Evolutionary conservation across 2,797 vertebrate genomes (phyloP), one percentile per base, ranked within the genome.

Genomic region (Semaprochilodus insignis): DNA sequence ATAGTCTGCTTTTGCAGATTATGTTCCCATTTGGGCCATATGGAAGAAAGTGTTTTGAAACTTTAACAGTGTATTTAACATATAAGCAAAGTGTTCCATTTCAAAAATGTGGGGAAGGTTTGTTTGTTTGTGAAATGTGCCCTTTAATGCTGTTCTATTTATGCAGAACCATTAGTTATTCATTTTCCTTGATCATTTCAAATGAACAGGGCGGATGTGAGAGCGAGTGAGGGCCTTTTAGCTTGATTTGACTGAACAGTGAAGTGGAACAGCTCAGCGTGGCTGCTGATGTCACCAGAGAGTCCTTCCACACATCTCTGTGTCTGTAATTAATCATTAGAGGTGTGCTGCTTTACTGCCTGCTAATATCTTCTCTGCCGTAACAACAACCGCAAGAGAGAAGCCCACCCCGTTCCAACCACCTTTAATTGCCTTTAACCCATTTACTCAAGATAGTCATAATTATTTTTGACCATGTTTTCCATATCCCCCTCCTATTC

Each of bases 251-350:
- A 71, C 62, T 44, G 82, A 83, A 83, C 80, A 81, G 44, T 84
- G 84, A 87, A 82, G 80, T 84, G 83, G 67, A 82, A 85, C 80
- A 51, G 40, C 65, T 79, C 72, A 51, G 80, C 59, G 67, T 79
- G 72, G 76, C 84, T 83, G 74, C 27, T 63, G 48, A 57, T 80
- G 84, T 84, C 86, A 86, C 80, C 27, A 71, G 80, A 86, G 82
- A 84, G 82, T 74, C 70, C 52, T 66, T 51, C 40, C 72, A 54
- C 25, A 51, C 40, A 63, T 51, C 63, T 81, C 85, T 36, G 69
- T 77, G 57, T 84, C 81, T 82, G 84, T 88, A 88, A 88, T 88
- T 84, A 86, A 86, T 88, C 86, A 84, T 86, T 82, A 86, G 60
- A 86, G 75, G 40, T 82, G 63, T 62, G 17, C 73, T 40, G 40